Evolutionary conservation across 2,888 invertebrate genomes (phyloP).

Genomic region (Drepanosiphum platanoidis): DNA sequence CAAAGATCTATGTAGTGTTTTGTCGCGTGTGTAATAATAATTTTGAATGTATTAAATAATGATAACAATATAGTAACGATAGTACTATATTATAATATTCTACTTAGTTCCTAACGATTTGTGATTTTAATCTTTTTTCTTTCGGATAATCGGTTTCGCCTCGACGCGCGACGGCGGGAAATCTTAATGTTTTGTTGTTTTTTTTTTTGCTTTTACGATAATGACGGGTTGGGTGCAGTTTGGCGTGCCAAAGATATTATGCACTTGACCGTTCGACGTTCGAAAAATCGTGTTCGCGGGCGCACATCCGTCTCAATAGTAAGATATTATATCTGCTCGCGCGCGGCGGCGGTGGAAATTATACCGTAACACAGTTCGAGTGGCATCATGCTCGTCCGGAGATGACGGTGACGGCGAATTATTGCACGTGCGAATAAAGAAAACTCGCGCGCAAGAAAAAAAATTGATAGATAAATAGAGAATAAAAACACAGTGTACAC

Average conservation of each 20-base stretch:
- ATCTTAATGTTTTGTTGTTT: background rate
- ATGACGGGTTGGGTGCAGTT: slow-evolving; percentile 24
- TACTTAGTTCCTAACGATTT: too few relatives aligned
- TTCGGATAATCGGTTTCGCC: background rate
- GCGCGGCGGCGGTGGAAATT: background rate
- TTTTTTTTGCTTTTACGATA: background rate
- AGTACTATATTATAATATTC: too few relatives aligned
- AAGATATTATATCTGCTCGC: background rate
- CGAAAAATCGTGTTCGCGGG: background rate
- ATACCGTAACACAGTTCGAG: slow-evolving; percentile 11
- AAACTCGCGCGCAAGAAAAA: background rate
- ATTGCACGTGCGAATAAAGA: background rate
- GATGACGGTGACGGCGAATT: background rate
- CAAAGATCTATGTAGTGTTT: too few relatives aligned
- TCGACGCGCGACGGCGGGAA: background rate
- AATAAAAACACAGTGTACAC: background rate
- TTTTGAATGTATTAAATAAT: too few relatives aligned
- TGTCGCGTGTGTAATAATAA: too few relatives aligned
- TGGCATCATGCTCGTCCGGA: background rate
- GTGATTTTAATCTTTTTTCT: background rate
- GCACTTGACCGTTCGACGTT: slow-evolving; percentile 2
- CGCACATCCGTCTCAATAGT: background rate
- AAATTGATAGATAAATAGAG: background rate
- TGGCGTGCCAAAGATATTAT: background rate
- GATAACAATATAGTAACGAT: too few relatives aligned